These are phyloP conservation scores for Molossus alvarezi DNA, from an alignment of 2,797 vertebrate genomes.

Conservation along the genomic window DNA sequence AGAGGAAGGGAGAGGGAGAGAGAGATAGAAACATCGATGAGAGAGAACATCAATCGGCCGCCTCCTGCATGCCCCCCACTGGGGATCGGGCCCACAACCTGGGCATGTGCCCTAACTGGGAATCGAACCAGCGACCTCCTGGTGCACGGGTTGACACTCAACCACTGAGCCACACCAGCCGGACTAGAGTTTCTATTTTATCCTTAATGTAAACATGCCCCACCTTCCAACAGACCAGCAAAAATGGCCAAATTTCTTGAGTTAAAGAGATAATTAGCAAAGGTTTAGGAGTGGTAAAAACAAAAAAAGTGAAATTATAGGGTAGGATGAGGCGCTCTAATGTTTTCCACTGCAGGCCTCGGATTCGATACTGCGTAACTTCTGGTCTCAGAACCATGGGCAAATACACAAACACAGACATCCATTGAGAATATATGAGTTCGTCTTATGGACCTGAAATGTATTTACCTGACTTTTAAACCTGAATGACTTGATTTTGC, in stretches of 20 bases:
- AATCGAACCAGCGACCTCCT: too few species aligned
- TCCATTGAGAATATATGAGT: background rate
- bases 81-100: too few species aligned
- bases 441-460: background rate
- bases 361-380: background rate
- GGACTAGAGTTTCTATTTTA: background rate
- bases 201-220: background rate
- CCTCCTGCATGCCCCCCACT: too few species aligned
- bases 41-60: too few species aligned
- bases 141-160: too few species aligned
- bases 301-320: background rate
- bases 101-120: too few species aligned
- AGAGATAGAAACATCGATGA: too few species aligned
- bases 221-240: background rate
- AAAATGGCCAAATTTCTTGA: background rate
- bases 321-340: rapidly evolving
- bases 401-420: background rate
- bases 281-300: background rate
- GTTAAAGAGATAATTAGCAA: background rate
- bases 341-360: background rate
- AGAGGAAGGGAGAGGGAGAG: too few species aligned
- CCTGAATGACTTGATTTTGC: background rate
- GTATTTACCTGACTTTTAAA: background rate
- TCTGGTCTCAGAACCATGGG: background rate
- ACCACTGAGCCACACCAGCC: too few species aligned